Base-by-base conservation (phyloP, 2,113 vertebrate species). In the Empidonax alnorum region DNA sequence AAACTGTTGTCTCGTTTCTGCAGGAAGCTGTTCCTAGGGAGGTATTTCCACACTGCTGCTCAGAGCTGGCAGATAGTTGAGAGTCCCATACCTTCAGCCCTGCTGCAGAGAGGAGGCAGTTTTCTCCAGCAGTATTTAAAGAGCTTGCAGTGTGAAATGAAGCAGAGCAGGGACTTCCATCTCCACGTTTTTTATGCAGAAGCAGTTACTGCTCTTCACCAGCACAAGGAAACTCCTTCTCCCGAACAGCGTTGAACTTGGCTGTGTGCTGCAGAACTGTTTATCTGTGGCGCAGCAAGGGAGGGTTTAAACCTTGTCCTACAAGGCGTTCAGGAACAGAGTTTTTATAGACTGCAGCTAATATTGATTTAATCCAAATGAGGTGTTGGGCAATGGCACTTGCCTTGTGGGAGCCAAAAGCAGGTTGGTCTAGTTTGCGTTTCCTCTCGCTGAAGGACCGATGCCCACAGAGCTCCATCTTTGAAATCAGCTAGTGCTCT, bases 261-360 rank as follows among this genome's bases (percentile, higher is more conserved):
- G 44, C 1, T 19, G 1, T 17, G 3, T 22, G 10, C 59, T 49
- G 4, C 23, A 4, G 39, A 65, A 3, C 5, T 24, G 14, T 44
- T 24, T 39, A 0, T 27, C 6, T 22, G 31, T 50, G 74, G 31
- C 10, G 7, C 7, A 44, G 56, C 55, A 31, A 31, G 53, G 1
- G 4, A 28, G 28, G 31, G 37, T 33, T 53, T 24, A 31, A 66
- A 61, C 13, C 49, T 52, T 61, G 89, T 83, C 58, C 72, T 86
- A 1, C 30, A 23, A 30, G 30, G 61, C 4, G 1, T 11, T 66
- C 0, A 4, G 52, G 53, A 71, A 44, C 27, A 49, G 61, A 61
- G 33, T 5, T 8, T 39, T 71, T 71, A 12, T 10, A 41, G 55
- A 5, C 12, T n/a, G 27, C 16, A 55, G 21, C 66, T 71, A 47